Evolutionary conservation across 2,113 vertebrate genomes (phyloP).

Genomic region (Barnardius zonarius): DNA sequence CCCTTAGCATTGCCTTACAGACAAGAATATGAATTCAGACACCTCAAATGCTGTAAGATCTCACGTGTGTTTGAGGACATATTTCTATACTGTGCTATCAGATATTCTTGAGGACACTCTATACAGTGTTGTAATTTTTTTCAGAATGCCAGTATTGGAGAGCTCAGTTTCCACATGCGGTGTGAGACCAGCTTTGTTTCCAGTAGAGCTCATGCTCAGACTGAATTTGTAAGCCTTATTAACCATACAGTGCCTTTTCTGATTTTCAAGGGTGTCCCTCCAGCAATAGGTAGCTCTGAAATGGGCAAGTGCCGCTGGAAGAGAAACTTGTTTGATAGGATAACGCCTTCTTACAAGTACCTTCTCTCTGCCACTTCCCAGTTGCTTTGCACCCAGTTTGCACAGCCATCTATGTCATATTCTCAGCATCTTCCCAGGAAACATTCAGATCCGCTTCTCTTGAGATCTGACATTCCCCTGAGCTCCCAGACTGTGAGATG

Average conservation of each 20-base stretch:
- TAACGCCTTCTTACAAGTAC: neutral
- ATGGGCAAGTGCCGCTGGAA: neutral
- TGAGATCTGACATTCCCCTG: neutral
- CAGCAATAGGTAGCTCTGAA: neutral
- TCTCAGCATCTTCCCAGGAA: neutral
- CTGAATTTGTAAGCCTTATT: neutral
- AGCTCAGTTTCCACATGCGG: neutral
- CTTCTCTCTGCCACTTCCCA: neutral
- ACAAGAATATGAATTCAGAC: neutral
- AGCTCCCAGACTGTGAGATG: neutral
- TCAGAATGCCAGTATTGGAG: neutral
- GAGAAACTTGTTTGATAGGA: neutral
- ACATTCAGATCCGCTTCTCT: neutral
- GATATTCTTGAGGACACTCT: neutral
- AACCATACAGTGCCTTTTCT: neutral
- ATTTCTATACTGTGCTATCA: neutral
- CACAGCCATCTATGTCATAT: rapidly evolving
- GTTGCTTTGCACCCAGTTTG: rapidly evolving
- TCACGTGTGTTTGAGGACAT: neutral
- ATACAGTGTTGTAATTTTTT: neutral
- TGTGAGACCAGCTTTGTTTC: neutral
- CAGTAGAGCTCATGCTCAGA: neutral
- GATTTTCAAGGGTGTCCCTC: neutral
- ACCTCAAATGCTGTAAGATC: rapidly evolving
- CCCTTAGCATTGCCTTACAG: neutral